Evolutionary conservation across 1,140 invertebrate species (phyloP), one percentile per base, ranked within the genome.

Genomic region (Zaprionus gabonicus): DNA sequence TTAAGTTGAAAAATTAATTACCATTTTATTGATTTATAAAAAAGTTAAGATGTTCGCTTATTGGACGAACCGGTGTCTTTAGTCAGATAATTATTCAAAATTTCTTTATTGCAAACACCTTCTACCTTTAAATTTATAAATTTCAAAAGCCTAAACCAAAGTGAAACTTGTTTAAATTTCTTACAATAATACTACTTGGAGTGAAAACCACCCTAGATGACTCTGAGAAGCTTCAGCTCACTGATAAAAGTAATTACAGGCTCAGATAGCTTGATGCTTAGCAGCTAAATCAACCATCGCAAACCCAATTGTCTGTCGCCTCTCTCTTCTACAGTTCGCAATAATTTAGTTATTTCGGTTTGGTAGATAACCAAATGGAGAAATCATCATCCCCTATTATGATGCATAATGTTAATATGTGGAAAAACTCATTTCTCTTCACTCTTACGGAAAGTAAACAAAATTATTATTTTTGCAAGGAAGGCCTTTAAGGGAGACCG

Each of bases 321-420:
- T 25, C 46, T 36, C 36, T 72, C 46, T 60, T 55, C 36, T 36
- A 72, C 58, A 66, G 56, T 72, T 76, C 20, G 3, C 27, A 34
- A 41, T 72, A 76, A 76, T 66, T 44, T 66, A 38, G 70, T 75
- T 75, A 75, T 75, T 75, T 75, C 72, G 72, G 59, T 64, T 75
- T 64, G 71, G 59, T 71, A 38, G 75, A 62, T 67, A 36, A 68
- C 31, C 28, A 77, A 72, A 77, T 77, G 64, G 63, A 57, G 28
- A 63, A 62, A 72, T 57, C 64, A 77, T 62, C 75, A 77, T 63
- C 75, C 69, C 75, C 36, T 41, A 73, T 65, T 23, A 68, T 57
- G 10, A 13, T 23, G 46, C 46, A 51, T 51, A 70, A 51, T 44
- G 58, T 58, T 60, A 34, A 53, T 53, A 62, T 62, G 67, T 69